Evolutionary conservation across 2,797 vertebrate species (phyloP).

Genomic region (Gallinago solitaria): DNA sequence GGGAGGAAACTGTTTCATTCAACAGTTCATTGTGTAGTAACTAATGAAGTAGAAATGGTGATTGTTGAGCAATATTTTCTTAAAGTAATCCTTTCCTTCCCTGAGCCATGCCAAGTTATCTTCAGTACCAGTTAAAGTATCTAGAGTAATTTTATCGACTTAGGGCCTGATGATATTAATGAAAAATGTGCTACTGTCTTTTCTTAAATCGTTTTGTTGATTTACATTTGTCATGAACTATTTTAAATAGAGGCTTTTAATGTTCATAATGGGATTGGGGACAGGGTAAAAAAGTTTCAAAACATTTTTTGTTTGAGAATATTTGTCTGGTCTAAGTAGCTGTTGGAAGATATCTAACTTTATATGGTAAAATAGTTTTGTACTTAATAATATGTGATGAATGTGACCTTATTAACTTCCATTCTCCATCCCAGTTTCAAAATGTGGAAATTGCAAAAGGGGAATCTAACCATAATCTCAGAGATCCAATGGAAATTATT

Average conservation of each 20-base stretch:
- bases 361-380: not conserved
- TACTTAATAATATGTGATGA: not conserved
- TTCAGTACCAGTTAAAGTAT: not conserved
- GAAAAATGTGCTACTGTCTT: not conserved
- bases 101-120: not conserved
- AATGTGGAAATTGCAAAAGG: not conserved
- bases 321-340: not conserved
- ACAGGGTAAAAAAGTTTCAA: not conserved
- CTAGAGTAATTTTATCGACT: not conserved
- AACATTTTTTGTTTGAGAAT: not conserved
- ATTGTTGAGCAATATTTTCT: not conserved
- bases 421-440: not conserved
- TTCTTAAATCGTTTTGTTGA: not conserved
- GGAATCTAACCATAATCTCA: not conserved
- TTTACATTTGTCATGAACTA: not conserved
- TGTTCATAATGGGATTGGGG: rapidly evolving
- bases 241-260: not conserved
- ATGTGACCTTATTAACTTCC: not conserved
- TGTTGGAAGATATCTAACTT: not conserved
- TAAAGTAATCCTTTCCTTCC: not conserved
- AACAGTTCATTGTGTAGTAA: not conserved
- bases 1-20: not conserved
- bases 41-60: not conserved
- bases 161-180: not conserved
- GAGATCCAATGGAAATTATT: not conserved